Evolutionary conservation across 2,888 invertebrate genomes (phyloP), one percentile per base, ranked within the genome.

Genomic region (Apamea anceps): DNA sequence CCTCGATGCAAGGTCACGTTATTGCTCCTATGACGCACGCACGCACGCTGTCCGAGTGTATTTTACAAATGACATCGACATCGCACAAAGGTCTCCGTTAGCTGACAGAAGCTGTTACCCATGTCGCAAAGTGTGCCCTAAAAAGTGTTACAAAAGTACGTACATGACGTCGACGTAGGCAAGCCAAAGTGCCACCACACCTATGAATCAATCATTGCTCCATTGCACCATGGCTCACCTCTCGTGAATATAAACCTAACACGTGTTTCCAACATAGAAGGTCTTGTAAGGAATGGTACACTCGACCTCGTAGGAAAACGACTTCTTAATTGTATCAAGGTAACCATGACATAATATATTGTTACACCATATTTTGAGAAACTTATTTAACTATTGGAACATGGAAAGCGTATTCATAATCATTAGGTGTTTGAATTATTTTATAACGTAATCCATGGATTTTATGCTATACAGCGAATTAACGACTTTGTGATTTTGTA

Each of bases 321-420:
- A 84, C 54, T 75, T 85, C 67, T 51, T 71, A 80, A 84, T 75
- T 75, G 42, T 75, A 85, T 48, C 85, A 73, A 87, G 85, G 85
- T 79, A 79, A n/a, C 57, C 62, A 72, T 87, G 87, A 79, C 70
- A 85, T 84, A 87, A 83, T 57, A 71, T 54, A 42, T 51, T 62
- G 21, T 85, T 85, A 73, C 87, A 63, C 73, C 85, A 85, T 67
- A 75, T 72, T 67, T 78, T 28, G 75, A 71, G 62, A 85, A 85
- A 87, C 73, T 84, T 74, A 60, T 74, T 72, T 63, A 8, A n/a
- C n/a, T 73, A 71, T 73, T 62, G 32, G 25, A 65, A 70, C 75
- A 63, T 68, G 63, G 76, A 85, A 85, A 85, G 62, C 57, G 63
- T 54, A 72, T 85, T 79, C 80, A 84, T 75, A 75, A 66, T 63